phyloP scores from a whole-genome alignment of 2,797 vertebrate species.

The Malurus leucopterus region DNA sequence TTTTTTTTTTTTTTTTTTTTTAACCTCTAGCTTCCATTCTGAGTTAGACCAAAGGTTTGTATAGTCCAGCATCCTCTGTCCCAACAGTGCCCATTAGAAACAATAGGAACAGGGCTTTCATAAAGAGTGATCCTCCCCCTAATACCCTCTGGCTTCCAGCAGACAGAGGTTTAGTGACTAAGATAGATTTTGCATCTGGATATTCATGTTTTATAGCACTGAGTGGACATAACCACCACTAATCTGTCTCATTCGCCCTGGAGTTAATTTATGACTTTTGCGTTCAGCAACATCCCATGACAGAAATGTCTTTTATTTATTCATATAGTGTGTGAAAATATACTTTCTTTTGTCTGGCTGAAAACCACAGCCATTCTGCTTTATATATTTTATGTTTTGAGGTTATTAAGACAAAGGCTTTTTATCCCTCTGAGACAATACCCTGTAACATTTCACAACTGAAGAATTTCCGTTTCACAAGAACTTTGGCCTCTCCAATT shows the following conservation, averaged over 20 bases:
- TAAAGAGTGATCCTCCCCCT: background rate
- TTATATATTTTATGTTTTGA: slow-evolving; percentile 34
- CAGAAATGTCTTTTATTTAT: slow-evolving; percentile 16
- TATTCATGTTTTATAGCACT: background rate
- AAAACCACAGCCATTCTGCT: background rate
- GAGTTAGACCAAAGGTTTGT: background rate
- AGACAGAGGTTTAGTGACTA: background rate
- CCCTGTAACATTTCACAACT: slow-evolving; percentile 13
- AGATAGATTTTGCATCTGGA: slow-evolving; percentile 8
- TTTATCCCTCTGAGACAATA: slow-evolving; percentile 9
- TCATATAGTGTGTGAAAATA: background rate
- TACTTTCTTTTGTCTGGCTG: background rate
- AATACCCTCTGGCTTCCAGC: background rate
- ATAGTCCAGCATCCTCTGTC: background rate
- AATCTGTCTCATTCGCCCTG: background rate
- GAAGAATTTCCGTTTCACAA: slow-evolving; percentile 23
- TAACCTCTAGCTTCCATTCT: background rate
- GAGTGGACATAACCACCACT: background rate
- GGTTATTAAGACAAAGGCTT: slow-evolving; percentile 16
- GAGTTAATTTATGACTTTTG: slow-evolving; percentile 23
- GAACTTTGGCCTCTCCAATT: slow-evolving; percentile 28
- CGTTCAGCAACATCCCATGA: background rate
- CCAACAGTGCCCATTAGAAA: background rate
- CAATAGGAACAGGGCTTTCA: background rate
- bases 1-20: background rate